Evolutionary conservation across 92 coral and sea anemone genomes (phyloP).

Genomic region (Micromussa lordhowensis): DNA sequence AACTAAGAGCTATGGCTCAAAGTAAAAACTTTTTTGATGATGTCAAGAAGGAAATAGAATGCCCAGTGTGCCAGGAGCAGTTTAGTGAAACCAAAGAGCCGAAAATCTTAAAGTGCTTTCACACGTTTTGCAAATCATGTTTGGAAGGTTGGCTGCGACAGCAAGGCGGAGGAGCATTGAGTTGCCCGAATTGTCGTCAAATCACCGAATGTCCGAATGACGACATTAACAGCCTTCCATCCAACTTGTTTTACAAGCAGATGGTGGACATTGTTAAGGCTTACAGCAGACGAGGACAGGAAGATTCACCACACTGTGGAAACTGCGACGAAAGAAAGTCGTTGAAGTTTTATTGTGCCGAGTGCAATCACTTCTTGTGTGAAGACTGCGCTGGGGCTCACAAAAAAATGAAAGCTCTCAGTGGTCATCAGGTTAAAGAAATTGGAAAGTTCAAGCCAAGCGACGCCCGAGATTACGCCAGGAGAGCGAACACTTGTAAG

Average conservation of each 20-base stretch:
- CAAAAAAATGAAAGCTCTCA: background rate
- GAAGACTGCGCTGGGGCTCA: background rate
- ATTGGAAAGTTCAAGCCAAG: background rate
- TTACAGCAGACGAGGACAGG: background rate
- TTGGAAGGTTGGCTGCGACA: constrained; percentile 10
- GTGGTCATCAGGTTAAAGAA: background rate
- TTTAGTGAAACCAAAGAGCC: constrained; percentile 7
- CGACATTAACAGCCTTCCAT: background rate
- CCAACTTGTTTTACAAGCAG: constrained; percentile 2
- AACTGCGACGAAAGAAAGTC: background rate
- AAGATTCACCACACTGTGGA: background rate
- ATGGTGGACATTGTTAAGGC: constrained; percentile 1
- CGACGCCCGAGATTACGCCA: background rate
- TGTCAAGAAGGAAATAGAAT: constrained; percentile 7
- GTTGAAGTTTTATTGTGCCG: background rate
- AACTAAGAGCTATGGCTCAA: background rate
- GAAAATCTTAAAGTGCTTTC: constrained; percentile 28
- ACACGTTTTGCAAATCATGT: constrained; percentile 44
- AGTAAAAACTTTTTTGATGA: constrained; percentile 17
- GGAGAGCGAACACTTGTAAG: background rate
- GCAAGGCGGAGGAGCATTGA: background rate
- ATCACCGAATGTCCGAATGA: background rate
- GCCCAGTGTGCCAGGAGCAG: constrained; percentile 20
- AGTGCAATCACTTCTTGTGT: background rate
- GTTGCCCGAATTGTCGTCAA: background rate